Evolutionary conservation across 2,797 vertebrate species (phyloP).

Genomic region (Sarcophilus harrisii): DNA sequence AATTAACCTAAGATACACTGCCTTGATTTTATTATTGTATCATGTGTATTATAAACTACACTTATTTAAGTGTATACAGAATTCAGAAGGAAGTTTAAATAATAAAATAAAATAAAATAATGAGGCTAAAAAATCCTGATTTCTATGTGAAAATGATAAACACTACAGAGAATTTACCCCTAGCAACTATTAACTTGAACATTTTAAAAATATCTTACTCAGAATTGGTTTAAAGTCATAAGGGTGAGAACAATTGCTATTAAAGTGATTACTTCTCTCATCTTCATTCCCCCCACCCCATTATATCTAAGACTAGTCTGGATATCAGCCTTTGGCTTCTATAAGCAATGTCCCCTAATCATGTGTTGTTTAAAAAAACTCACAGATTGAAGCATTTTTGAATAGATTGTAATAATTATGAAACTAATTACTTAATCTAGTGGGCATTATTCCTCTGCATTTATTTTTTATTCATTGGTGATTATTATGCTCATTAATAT

Average conservation of each 20-base stretch:
- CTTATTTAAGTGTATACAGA: conserved; percentile 34
- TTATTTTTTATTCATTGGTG: conserved; percentile 69
- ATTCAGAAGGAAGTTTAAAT: conserved; percentile 59
- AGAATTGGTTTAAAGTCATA: conserved; percentile 77
- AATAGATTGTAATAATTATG: conserved; percentile 52
- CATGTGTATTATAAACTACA: background rate
- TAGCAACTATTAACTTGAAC: conserved; percentile 64
- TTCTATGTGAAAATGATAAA: conserved; percentile 70
- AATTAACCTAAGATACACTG: conserved; percentile 9
- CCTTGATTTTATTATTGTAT: background rate
- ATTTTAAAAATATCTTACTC: conserved; percentile 71
- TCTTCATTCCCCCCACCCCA: conserved; percentile 12
- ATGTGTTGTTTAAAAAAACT: conserved; percentile 53
- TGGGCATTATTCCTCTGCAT: conserved; percentile 40
- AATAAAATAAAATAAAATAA: conserved; percentile 52
- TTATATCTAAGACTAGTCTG: conserved; percentile 57
- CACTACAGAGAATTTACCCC: conserved; percentile 69
- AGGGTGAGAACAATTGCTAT: conserved; percentile 76
- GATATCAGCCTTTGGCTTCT: conserved; percentile 64
- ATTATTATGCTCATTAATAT: conserved; percentile 77
- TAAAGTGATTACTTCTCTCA: conserved; percentile 71
- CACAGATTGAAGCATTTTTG: conserved; percentile 66
- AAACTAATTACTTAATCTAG: conserved; percentile 62
- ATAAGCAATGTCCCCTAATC: conserved; percentile 60
- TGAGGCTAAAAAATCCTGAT: conserved; percentile 64